A percentile compares a stretch with the other conserved stretches of the same genome.
These are phyloP conservation scores for Neomonachus schauinslandi DNA, from an alignment of 2,113 vertebrate species.

Conservation along the genomic window DNA sequence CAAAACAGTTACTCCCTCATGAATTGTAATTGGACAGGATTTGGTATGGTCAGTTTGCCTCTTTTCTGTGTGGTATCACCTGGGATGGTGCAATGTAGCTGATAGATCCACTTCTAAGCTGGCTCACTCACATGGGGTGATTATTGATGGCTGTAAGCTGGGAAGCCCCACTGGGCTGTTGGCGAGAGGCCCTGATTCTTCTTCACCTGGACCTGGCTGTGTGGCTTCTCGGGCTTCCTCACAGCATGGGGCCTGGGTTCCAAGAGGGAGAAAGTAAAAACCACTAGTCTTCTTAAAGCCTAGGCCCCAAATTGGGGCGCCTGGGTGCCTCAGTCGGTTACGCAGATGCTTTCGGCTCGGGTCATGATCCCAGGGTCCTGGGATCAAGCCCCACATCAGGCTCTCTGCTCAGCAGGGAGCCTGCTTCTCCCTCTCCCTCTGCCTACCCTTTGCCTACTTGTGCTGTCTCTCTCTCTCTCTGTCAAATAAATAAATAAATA, in stretches of 20 bases:
- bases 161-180: not conserved
- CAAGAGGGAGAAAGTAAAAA: not conserved
- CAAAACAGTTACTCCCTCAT: not conserved
- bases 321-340: too few relatives aligned
- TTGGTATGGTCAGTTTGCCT: not conserved
- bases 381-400: too few relatives aligned
- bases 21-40: not conserved
- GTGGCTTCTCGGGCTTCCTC: not conserved
- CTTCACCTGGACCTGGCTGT: not conserved
- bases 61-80: not conserved
- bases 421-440: too few relatives aligned
- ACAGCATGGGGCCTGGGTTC: not conserved
- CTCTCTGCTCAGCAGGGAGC: too few relatives aligned
- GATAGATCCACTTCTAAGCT: not conserved
- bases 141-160: not conserved
- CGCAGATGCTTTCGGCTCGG: too few relatives aligned
- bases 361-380: too few relatives aligned
- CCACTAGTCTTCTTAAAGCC: not conserved
- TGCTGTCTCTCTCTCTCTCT: too few relatives aligned
- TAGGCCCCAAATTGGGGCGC: too few relatives aligned
- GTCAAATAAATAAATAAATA: too few relatives aligned
- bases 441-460: too few relatives aligned
- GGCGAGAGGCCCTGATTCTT: not conserved
- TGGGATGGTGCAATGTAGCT: not conserved
- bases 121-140: not conserved